Evolutionary conservation across 2,888 invertebrate species (phyloP), one percentile per base, ranked within the genome.

Genomic region (Agelastica alni): DNA sequence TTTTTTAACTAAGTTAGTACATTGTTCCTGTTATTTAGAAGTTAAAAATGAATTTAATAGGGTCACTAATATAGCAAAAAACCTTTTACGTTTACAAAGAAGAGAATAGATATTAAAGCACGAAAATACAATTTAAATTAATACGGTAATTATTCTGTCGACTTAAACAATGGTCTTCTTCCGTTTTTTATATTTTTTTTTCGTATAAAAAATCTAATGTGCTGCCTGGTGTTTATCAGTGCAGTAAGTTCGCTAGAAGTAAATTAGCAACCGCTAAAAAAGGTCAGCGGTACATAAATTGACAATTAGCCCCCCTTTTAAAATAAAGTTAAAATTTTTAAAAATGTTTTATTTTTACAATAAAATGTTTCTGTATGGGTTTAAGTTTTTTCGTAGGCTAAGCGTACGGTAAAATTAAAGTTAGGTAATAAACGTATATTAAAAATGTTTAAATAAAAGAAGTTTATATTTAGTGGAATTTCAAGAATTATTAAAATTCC

Each of bases 61-160:
- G n/a, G n/a, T n/a, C n/a, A n/a, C n/a, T n/a, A n/a, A n/a, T n/a
- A n/a, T n/a, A n/a, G n/a, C n/a, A n/a, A n/a, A n/a, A n/a, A n/a
- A n/a, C n/a, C n/a, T n/a, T n/a, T n/a, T n/a, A n/a, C n/a, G n/a
- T n/a, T n/a, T 16, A 42, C 34, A 22, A 45, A 60, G 57, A 60
- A n/a, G n/a, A n/a, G n/a, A n/a, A n/a, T n/a, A n/a, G n/a, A 47
- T 28, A 47, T 36, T 42, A 47, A 46, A 56, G 53, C 53, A 45
- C 49, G 55, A 51, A 59, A 51, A 59, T 56, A 53, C 56, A 51
- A 56, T 59, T 58, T 59, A 44, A 56, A 56, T 56, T 59, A 59
- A 53, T 56, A 53, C 59, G 44, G 43, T 53, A 56, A 59, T 59
- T 59, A 59, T 53, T 56, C 51, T 51, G 51, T 42, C 36, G 36